Conservation (phyloP, 2,888 invertebrate genomes). For the Entomobrya multifasciata region DNA sequence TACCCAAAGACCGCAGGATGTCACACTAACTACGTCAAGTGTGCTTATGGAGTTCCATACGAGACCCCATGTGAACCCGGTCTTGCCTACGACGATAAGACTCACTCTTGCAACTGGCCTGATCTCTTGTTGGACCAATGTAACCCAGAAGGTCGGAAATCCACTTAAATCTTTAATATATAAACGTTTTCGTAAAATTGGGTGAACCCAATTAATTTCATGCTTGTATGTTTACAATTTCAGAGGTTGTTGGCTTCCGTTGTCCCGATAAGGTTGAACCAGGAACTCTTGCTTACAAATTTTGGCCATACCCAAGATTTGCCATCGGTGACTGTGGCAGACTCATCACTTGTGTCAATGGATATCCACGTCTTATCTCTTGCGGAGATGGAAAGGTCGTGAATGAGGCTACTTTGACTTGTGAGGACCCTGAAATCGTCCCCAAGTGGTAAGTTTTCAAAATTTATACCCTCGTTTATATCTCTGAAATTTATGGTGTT, state of each 20-base stretch:
- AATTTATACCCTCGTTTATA: too few species aligned
- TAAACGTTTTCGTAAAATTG: too few species aligned
- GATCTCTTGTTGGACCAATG: conserved; percentile 92
- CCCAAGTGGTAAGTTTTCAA: conserved; percentile 79
- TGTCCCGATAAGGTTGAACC: conserved; percentile 93
- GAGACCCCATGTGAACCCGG: conserved; percentile 92
- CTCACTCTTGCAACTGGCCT: conserved; percentile 96
- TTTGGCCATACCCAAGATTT: conserved; percentile 96
- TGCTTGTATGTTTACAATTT: neutral
- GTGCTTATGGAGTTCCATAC: conserved; percentile 90
- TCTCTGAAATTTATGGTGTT: too few species aligned
- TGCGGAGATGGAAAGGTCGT: conserved; percentile 94
- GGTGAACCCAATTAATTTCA: too few species aligned
- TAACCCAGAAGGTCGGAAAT: conserved; percentile 93
- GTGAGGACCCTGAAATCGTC: conserved; percentile 87
- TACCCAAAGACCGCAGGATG: conserved; percentile 90
- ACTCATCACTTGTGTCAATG: conserved; percentile 94
- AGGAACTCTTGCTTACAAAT: conserved; percentile 90
- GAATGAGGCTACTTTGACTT: conserved; percentile 90
- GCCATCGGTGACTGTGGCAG: conserved; percentile 93
- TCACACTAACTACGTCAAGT: conserved; percentile 92
- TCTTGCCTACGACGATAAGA: conserved; percentile 92
- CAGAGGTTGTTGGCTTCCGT: conserved; percentile 94
- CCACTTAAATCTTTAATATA: neutral
- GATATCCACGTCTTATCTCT: conserved; percentile 91